Evolutionary conservation across 2,797 vertebrate species (phyloP), one percentile per base, ranked within the genome.

Genomic region (Platalea minor): DNA sequence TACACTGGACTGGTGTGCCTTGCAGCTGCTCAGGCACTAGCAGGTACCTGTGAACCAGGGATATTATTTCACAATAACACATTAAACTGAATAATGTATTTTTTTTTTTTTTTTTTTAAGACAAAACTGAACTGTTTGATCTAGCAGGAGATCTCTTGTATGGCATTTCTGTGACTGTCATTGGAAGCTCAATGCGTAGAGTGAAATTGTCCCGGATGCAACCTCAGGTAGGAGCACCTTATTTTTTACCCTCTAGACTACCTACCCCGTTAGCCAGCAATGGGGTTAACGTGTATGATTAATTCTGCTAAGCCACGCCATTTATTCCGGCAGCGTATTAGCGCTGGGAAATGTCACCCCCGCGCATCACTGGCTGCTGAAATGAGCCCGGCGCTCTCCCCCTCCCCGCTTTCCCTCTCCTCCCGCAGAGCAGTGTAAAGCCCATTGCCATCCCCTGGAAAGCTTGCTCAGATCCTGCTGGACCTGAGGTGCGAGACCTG

Each of bases 1-100:
- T 6, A 2, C 18, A 0, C 9, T 1, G 2, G 20, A 5, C 39
- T 5, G 39, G 43, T 4, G 2, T 10, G 28, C 21, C 29, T 50
- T 15, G 37, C 10, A 11, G 29, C 26, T 53, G 67, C 73, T 57
- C 35, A 11, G 16, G 70, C 65, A 4, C 41, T 3, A 4, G 1
- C 9, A 4, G 53, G 3, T n/a, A 1, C 11, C 1, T 7, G n/a
- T 13, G 50, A 60, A 7, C 16, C 26, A 7, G n/a, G 26, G 65
- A 7, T 14, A 28, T 23, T 14, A 4, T 9, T 77, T 33, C 28
- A 26, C 23, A 45, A 2, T 7, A n/a, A 14, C 29, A 3, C 1
- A 1, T 69, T 7, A 7, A 72, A 54, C 15, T 14, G 24, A 59
- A 5, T 7, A 39, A 39, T 9, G 9, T 10, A 7, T 6, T 35